phyloP scores from a whole-genome alignment of 2,888 invertebrate species.

The Cryptophagus acutangulus region DNA sequence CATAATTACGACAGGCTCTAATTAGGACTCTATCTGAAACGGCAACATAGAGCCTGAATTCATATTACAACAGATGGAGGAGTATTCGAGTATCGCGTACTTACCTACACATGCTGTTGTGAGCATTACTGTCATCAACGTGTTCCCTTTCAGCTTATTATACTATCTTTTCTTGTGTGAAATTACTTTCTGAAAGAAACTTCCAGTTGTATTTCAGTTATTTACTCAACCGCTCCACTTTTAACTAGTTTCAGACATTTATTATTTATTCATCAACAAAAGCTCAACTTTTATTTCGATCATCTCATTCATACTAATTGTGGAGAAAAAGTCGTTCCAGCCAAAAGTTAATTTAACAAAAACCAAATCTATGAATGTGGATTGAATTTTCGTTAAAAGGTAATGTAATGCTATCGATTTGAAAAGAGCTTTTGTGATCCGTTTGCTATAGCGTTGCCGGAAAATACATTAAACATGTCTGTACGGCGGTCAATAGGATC shows the following conservation, averaged over 20 bases:
- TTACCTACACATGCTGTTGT: constrained; percentile 17
- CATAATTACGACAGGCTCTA: constrained; percentile 33
- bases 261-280: too few species aligned
- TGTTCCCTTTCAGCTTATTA: constrained; percentile 24
- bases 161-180: constrained; percentile 30
- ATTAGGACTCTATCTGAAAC: constrained; percentile 33
- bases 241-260: too few species aligned
- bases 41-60: constrained; percentile 28
- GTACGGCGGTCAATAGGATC: constrained; percentile 6
- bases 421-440: constrained; percentile 7
- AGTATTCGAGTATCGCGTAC: constrained; percentile 18
- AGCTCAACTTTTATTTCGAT: too few species aligned
- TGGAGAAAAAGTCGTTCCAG: too few species aligned
- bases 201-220: constrained; percentile 17
- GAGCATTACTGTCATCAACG: constrained; percentile 20
- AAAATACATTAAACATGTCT: constrained; percentile 11
- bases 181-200: constrained; percentile 29
- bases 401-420: too few species aligned
- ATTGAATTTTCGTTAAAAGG: too few species aligned
- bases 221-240: constrained; percentile 16
- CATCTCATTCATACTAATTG: too few species aligned
- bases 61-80: constrained; percentile 29
- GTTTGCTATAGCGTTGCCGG: constrained; percentile 2
- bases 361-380: too few species aligned
- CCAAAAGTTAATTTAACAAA: too few species aligned